phyloP scores from a whole-genome alignment of 2,888 invertebrate species.

The Pyrochroa serraticornis region DNA sequence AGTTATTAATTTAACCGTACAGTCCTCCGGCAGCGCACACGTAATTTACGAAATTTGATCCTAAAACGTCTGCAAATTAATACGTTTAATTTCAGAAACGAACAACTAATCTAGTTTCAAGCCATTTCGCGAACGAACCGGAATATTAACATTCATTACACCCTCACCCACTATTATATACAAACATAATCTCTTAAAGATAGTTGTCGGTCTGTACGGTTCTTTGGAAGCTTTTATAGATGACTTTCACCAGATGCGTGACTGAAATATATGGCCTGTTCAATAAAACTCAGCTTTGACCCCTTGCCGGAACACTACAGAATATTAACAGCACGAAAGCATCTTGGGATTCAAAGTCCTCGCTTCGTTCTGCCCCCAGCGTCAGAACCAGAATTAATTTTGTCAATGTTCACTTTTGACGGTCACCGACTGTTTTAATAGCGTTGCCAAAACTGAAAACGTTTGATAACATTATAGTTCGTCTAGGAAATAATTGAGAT shows the following conservation, averaged over 20 bases:
- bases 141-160: slow-evolving; percentile 13
- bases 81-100: slow-evolving; percentile 10
- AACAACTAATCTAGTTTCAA: background rate
- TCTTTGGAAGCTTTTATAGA: slow-evolving; percentile 25
- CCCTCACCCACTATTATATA: slow-evolving; percentile 11
- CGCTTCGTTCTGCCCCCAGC: no score
- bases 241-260: slow-evolving; percentile 32
- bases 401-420: no score
- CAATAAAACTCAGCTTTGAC: slow-evolving; percentile 33
- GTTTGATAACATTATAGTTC: no score
- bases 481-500: no score
- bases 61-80: slow-evolving; percentile 7
- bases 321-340: slow-evolving; percentile 28
- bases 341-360: slow-evolving; percentile 17
- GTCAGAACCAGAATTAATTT: no score
- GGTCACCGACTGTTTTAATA: no score
- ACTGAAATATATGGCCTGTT: slow-evolving; percentile 31
- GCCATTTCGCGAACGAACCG: background rate
- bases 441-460: no score
- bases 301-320: slow-evolving; percentile 13
- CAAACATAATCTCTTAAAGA: slow-evolving; percentile 27
- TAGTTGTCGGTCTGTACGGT: slow-evolving; percentile 23
- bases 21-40: background rate
- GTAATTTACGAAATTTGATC: slow-evolving; percentile 5
- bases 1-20: no score